Evolutionary conservation across 1,140 invertebrate genomes (phyloP).

Genomic region (Nephotettix cincticeps): DNA sequence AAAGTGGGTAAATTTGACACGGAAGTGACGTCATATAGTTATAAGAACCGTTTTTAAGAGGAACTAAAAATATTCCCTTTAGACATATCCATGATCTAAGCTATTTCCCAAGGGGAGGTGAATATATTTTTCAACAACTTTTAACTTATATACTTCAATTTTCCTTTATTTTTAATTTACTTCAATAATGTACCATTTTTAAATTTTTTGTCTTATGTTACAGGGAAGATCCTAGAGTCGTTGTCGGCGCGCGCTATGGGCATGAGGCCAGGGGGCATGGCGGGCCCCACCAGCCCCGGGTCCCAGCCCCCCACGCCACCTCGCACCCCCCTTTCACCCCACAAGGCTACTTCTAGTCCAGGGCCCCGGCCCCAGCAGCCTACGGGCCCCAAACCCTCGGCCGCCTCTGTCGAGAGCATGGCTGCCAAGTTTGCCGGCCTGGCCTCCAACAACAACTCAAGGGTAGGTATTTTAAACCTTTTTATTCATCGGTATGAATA

Average conservation of each 20-base stretch:
- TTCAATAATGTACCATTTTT: no score
- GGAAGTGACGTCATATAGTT: no score
- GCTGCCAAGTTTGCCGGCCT: constrained; percentile 32
- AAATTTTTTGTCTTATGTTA: constrained; percentile 29
- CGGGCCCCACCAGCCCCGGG: constrained; percentile 26
- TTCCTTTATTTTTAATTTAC: no score
- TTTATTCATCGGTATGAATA: no score
- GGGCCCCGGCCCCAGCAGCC: neutral
- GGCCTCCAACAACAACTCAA: constrained; percentile 20
- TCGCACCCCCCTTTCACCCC: constrained; percentile 31
- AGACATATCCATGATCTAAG: no score
- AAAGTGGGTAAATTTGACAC: no score
- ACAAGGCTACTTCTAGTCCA: constrained; percentile 28
- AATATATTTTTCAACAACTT: no score
- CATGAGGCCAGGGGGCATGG: neutral
- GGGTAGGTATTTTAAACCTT: no score
- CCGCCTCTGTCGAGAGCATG: constrained; percentile 22
- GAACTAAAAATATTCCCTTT: no score
- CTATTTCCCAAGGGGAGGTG: no score
- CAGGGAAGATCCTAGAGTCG: constrained; percentile 41
- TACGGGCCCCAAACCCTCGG: neutral
- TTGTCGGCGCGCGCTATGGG: constrained; percentile 28
- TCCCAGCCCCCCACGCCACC: constrained; percentile 39
- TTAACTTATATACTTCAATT: no score
- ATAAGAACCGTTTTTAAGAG: no score